These are phyloP conservation scores for Drosophila murphyi DNA, from an alignment of 1,140 invertebrate genomes.

Conservation along the genomic window DNA sequence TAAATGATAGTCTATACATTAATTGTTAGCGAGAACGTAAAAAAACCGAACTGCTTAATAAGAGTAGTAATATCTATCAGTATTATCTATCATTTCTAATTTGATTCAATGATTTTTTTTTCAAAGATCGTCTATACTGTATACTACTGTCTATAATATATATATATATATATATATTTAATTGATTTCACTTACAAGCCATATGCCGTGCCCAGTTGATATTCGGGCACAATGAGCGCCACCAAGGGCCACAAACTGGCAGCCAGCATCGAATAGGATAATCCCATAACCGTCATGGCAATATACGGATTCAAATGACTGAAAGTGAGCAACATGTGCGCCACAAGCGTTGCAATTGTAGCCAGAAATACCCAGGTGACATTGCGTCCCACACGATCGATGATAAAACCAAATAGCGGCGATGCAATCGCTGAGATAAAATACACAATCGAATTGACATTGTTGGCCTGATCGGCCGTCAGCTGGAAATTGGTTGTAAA, in stretches of 20 bases:
- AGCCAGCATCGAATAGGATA: slow-evolving; percentile 96
- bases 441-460: slow-evolving; percentile 95
- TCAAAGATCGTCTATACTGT: no score
- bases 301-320: slow-evolving; percentile 94
- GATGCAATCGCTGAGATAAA: slow-evolving; percentile 95
- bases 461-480: slow-evolving; percentile 90
- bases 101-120: no score
- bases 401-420: slow-evolving; percentile 95
- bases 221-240: slow-evolving; percentile 94
- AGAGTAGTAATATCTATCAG: no score
- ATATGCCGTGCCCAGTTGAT: slow-evolving; percentile 98
- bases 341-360: slow-evolving; percentile 90
- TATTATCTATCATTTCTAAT: no score
- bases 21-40: no score
- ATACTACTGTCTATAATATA: background rate
- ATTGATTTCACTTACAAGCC: slow-evolving; percentile 88
- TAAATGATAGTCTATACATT: no score
- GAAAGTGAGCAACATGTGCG: slow-evolving; percentile 94
- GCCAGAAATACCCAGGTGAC: slow-evolving; percentile 94
- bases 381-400: slow-evolving; percentile 96
- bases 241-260: slow-evolving; percentile 98
- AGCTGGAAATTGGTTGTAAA: slow-evolving; percentile 94
- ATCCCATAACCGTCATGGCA: slow-evolving; percentile 94
- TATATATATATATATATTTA: background rate
- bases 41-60: no score